Evolutionary conservation across 1,140 invertebrate species (phyloP).

Genomic region (Pararge aegeria): DNA sequence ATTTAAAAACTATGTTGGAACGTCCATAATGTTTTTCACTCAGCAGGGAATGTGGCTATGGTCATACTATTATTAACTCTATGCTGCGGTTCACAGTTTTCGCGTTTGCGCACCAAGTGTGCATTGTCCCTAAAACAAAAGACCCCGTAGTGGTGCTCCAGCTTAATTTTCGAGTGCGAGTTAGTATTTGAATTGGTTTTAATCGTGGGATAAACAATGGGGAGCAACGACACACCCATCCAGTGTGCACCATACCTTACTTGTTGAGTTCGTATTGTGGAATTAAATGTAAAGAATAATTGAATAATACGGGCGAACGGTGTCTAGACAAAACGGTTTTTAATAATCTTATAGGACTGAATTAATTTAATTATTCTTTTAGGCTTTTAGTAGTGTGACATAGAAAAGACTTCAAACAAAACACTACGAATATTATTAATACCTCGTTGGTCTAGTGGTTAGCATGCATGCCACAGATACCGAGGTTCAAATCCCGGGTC

Average conservation of each 20-base stretch:
- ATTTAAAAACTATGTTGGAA: too few species aligned
- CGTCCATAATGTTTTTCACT: too few species aligned
- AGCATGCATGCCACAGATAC: too few species aligned
- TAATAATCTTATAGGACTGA: not conserved
- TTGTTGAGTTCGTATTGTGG: slow-evolving; percentile 37
- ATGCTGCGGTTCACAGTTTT: slow-evolving; percentile 38
- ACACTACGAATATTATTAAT: too few species aligned
- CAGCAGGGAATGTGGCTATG: slow-evolving; percentile 3
- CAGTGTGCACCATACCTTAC: slow-evolving; percentile 48
- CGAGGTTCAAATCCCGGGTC: too few species aligned
- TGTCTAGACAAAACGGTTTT: not conserved
- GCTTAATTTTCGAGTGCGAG: slow-evolving; percentile 77
- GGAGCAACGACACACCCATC: slow-evolving; percentile 59
- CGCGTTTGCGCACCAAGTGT: slow-evolving; percentile 41
- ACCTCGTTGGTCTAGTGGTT: too few species aligned
- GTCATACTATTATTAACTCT: not conserved
- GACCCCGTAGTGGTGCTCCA: slow-evolving; percentile 61
- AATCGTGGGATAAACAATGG: slow-evolving; percentile 78
- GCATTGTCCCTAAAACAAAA: slow-evolving; percentile 76
- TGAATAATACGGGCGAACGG: slow-evolving; percentile 21
- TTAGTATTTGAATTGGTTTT: slow-evolving; percentile 76
- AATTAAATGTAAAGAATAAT: slow-evolving; percentile 25
- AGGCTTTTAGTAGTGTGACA: too few species aligned
- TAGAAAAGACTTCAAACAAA: too few species aligned
- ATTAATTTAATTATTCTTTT: not conserved